Conservation (phyloP, 2,113 vertebrate genomes). For the Hippotragus niger region DNA sequence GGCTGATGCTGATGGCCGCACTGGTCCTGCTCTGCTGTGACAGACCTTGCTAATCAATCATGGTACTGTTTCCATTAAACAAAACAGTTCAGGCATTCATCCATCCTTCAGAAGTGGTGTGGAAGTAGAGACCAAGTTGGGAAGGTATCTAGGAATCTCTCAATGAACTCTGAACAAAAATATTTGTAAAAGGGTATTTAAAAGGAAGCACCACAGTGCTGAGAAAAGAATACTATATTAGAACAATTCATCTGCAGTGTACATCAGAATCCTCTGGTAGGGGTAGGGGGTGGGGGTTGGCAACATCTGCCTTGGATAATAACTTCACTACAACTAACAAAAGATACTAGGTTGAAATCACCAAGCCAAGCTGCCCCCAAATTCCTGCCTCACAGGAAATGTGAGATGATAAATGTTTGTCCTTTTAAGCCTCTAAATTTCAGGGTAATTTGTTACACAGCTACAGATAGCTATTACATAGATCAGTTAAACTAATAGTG, state of each 20-base stretch:
- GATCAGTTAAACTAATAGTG: not conserved
- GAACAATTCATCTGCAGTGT: not conserved
- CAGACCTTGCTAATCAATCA: not conserved
- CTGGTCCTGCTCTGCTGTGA: not conserved
- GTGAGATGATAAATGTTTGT: not conserved
- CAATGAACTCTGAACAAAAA: not conserved
- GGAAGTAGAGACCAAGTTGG: not conserved
- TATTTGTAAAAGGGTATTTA: not conserved
- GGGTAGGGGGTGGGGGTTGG: not conserved
- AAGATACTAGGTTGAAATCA: not conserved
- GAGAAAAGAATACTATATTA: not conserved
- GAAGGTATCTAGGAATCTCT: not conserved
- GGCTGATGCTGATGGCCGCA: not conserved
- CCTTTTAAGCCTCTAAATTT: not conserved
- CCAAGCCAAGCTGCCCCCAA: not conserved
- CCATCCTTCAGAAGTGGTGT: not conserved
- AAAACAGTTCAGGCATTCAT: not conserved
- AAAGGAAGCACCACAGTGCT: not conserved
- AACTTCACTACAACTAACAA: not conserved
- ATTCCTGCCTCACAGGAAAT: not conserved
- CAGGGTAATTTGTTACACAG: not conserved
- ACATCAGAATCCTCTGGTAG: rapidly evolving
- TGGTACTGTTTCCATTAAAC: not conserved
- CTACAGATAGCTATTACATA: not conserved
- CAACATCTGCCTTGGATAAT: not conserved